Evolutionary conservation across 1,140 invertebrate species (phyloP).

Genomic region (Agraylea sexmaculata): DNA sequence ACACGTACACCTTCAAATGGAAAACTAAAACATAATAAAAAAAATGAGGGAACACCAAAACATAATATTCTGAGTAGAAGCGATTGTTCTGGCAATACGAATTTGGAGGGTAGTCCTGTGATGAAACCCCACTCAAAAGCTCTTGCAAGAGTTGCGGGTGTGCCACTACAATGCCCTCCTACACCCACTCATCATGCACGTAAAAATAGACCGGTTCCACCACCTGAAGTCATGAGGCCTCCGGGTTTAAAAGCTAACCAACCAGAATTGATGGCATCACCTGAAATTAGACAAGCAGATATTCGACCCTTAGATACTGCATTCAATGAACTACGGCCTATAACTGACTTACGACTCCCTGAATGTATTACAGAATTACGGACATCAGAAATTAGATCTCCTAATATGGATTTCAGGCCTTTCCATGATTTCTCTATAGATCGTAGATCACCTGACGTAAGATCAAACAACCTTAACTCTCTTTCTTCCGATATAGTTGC

Average conservation of each 20-base stretch:
- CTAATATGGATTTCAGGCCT: conserved; percentile 34
- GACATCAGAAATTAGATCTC: conserved; percentile 39
- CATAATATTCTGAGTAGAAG: conserved; percentile 18
- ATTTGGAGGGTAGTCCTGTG: conserved; percentile 30
- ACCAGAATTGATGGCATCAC: conserved; percentile 27
- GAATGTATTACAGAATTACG: conserved; percentile 37
- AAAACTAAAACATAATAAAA: conserved; percentile 18
- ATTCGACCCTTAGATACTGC: conserved; percentile 24
- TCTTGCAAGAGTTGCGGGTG: conserved; percentile 41
- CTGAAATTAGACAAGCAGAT: conserved; percentile 28
- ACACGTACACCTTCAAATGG: conserved; percentile 29
- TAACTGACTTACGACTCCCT: conserved; percentile 34
- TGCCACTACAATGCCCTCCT: conserved; percentile 51
- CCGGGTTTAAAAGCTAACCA: conserved; percentile 39
- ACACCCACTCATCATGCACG: conserved; percentile 72
- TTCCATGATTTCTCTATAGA: conserved; percentile 21
- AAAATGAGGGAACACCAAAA: conserved; percentile 29
- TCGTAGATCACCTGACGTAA: conserved; percentile 22
- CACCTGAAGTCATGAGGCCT: conserved; percentile 30
- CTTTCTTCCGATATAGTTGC: conserved; percentile 17
- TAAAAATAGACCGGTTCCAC: conserved; percentile 39
- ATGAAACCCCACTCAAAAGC: conserved; percentile 44
- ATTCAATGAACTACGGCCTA: conserved; percentile 25
- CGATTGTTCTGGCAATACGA: conserved; percentile 16
- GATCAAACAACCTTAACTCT: conserved; percentile 20